Conservation (phyloP, 2,113 vertebrate species). For the Monarcha castaneiventris region DNA sequence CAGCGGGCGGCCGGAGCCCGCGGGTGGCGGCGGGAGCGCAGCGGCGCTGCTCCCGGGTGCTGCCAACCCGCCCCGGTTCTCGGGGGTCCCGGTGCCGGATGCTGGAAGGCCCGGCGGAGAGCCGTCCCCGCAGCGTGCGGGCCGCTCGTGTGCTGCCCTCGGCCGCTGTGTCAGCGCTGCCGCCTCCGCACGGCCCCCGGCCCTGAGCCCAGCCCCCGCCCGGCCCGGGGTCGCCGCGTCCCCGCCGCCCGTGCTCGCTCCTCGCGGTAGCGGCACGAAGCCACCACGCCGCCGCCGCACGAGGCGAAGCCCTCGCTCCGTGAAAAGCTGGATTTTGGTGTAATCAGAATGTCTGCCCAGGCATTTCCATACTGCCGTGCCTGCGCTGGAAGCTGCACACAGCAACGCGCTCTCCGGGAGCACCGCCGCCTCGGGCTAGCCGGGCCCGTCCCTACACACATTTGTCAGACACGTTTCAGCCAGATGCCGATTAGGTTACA, state of each 20-base stretch:
- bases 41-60: not conserved
- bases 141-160: too few relatives aligned
- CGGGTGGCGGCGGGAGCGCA: not conserved
- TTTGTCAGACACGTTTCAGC: not conserved
- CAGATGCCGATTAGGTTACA: not conserved
- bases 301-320: accelerated
- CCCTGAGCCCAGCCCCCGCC: not conserved
- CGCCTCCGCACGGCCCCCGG: not conserved
- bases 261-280: not conserved
- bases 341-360: accelerated
- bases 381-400: accelerated
- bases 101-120: not conserved
- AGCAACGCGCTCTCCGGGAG: not conserved
- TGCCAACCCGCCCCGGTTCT: not conserved
- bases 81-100: not conserved
- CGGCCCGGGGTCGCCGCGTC: not conserved
- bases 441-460: accelerated
- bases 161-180: not conserved
- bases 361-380: accelerated
- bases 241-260: too few relatives aligned
- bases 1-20: too few relatives aligned
- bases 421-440: not conserved
- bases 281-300: accelerated
- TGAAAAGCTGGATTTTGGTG: accelerated
- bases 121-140: not conserved